These are phyloP conservation scores for Haemorhous mexicanus DNA, from an alignment of 2,113 vertebrate species.

Conservation along the genomic window DNA sequence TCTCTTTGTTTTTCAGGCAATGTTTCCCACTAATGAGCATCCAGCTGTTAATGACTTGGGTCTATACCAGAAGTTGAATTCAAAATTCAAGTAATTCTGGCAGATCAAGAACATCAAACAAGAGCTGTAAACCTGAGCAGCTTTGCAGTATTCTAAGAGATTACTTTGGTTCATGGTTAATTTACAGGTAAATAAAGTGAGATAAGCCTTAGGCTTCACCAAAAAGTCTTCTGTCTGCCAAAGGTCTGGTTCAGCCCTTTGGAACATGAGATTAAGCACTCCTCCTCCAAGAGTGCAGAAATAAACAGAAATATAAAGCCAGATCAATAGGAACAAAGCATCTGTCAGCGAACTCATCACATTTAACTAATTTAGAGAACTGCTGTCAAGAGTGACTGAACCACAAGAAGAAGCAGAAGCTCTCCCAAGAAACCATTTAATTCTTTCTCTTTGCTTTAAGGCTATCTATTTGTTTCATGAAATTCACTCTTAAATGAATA, in stretches of 20 bases:
- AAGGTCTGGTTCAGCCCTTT: not conserved
- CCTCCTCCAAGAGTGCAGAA: not conserved
- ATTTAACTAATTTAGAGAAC: constrained; percentile 8
- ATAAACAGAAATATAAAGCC: constrained; percentile 25
- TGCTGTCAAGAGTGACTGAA: not conserved
- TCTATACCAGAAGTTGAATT: not conserved
- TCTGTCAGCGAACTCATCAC: not conserved
- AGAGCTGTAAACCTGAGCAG: not conserved
- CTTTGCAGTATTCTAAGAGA: not conserved
- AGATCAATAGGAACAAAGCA: constrained; percentile 27
- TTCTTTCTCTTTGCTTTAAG: not conserved
- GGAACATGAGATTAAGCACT: not conserved
- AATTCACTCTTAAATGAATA: not conserved
- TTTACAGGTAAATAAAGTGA: constrained; percentile 19
- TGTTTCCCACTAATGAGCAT: not conserved
- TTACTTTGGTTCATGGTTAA: not conserved
- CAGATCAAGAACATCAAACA: not conserved
- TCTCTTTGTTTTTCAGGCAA: not conserved
- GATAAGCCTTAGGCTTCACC: constrained; percentile 5
- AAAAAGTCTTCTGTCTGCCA: not conserved
- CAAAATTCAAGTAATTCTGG: not conserved
- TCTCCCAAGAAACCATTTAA: not conserved
- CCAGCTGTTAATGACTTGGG: not conserved
- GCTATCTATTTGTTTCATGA: not conserved
- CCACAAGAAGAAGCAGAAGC: not conserved